These are phyloP conservation scores for Colostygia pectinataria DNA, from an alignment of 2,888 invertebrate genomes.

Conservation along the genomic window DNA sequence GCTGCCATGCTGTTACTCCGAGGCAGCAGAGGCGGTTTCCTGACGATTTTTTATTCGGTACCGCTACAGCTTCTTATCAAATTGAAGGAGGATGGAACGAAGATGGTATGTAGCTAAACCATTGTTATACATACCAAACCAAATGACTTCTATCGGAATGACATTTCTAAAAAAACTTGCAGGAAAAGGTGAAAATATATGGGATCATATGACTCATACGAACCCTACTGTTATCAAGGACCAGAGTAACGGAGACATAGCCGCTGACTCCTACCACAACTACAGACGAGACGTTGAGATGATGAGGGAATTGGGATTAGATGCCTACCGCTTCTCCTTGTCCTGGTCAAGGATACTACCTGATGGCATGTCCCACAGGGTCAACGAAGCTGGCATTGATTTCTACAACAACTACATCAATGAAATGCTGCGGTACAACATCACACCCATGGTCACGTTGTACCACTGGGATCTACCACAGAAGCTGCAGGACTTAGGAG, in stretches of 20 bases:
- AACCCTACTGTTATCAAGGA: slow-evolving; percentile 49
- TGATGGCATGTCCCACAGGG: slow-evolving; percentile 69
- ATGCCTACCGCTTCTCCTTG: slow-evolving; percentile 80
- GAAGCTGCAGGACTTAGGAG: slow-evolving; percentile 80
- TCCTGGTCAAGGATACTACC: slow-evolving; percentile 85
- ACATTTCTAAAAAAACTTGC: no score
- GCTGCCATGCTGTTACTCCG: slow-evolving; percentile 28
- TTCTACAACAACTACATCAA: slow-evolving; percentile 86
- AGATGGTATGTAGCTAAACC: slow-evolving; percentile 57
- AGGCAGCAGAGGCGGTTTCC: slow-evolving; percentile 49
- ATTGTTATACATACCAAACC: no score
- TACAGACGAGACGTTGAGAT: slow-evolving; percentile 81
- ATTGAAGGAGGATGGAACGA: slow-evolving; percentile 62
- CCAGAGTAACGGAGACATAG: slow-evolving; percentile 79
- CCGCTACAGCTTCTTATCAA: slow-evolving; percentile 62
- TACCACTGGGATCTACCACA: slow-evolving; percentile 82
- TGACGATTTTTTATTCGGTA: slow-evolving; percentile 58
- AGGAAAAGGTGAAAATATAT: slow-evolving; percentile 61
- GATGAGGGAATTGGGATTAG: slow-evolving; percentile 66
- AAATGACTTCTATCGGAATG: no score
- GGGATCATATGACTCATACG: slow-evolving; percentile 58
- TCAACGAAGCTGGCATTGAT: slow-evolving; percentile 83
- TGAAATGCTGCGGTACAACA: slow-evolving; percentile 82
- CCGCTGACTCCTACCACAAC: slow-evolving; percentile 83
- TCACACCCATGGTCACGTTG: slow-evolving; percentile 83